Percentiles rank a stretch among this genome's conserved stretches.
phyloP scores from a whole-genome alignment of 2,113 vertebrate genomes.

The Nesospiza acunhae region DNA sequence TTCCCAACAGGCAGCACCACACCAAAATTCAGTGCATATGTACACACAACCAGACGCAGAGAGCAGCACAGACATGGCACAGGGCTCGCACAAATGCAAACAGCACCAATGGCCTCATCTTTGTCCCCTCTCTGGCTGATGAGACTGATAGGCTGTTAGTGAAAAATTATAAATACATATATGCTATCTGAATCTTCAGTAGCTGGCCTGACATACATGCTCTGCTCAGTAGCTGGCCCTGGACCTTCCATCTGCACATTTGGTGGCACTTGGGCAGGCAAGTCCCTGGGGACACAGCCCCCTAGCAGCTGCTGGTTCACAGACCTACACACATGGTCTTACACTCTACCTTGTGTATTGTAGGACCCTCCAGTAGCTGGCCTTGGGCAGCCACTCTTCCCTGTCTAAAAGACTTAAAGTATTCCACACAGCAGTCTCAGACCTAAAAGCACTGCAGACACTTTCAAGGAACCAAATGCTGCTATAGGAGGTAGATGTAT shows the following conservation, averaged over 20 bases:
- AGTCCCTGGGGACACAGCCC: neutral
- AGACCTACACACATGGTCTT: neutral
- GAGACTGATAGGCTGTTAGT: neutral
- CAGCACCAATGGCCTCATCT: neutral
- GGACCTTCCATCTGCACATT: neutral
- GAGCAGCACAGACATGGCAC: neutral
- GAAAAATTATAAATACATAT: neutral
- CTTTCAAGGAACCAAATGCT: neutral
- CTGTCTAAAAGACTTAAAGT: neutral
- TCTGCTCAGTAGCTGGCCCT: neutral
- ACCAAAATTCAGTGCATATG: rapidly evolving
- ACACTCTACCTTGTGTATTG: neutral
- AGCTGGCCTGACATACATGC: neutral
- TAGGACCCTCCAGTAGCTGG: neutral
- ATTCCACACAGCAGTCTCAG: neutral
- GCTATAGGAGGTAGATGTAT: neutral
- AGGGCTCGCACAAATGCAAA: neutral
- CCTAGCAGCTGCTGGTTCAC: neutral
- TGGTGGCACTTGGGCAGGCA: neutral
- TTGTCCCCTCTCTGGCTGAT: neutral
- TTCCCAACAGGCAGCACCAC: neutral
- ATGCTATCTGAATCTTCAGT: neutral
- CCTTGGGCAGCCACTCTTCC: neutral
- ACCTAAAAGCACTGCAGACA: neutral
- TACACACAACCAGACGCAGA: neutral